Evolutionary conservation across 2,888 invertebrate species (phyloP).

Genomic region (Trachelus iudaicus): DNA sequence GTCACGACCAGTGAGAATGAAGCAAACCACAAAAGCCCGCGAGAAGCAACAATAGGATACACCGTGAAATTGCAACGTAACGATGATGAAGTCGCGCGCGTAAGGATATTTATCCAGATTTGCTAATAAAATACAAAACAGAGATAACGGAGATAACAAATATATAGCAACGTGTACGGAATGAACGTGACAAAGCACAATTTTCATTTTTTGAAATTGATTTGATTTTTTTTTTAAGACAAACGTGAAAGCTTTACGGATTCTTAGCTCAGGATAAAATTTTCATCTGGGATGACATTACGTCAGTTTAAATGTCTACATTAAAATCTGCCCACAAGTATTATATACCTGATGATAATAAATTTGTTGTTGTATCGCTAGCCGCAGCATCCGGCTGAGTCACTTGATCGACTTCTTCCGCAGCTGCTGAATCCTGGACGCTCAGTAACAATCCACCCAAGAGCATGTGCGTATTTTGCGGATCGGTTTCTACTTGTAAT

Average conservation of each 20-base stretch:
- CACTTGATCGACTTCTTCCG: constrained; percentile 77
- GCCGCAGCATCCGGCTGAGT: constrained; percentile 68
- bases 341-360: constrained; percentile 76
- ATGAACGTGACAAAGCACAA: not conserved
- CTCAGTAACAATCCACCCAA: constrained; percentile 81
- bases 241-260: not conserved
- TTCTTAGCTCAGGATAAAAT: not conserved
- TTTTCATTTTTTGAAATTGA: not conserved
- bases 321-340: constrained; percentile 17
- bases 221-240: not conserved
- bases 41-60: not conserved
- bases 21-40: not conserved
- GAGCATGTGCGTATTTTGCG: constrained; percentile 88
- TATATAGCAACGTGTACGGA: not conserved
- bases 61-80: not conserved
- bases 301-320: not conserved
- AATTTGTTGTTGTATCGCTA: constrained; percentile 70
- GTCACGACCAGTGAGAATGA: not conserved
- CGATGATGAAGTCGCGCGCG: not conserved
- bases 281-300: not conserved
- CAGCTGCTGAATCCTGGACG: constrained; percentile 83
- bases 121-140: not conserved
- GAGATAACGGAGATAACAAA: not conserved
- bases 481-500: constrained; percentile 85
- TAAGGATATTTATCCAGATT: not conserved